Conservation (phyloP, 2,113 vertebrate species). For the Silurus glanis region DNA sequence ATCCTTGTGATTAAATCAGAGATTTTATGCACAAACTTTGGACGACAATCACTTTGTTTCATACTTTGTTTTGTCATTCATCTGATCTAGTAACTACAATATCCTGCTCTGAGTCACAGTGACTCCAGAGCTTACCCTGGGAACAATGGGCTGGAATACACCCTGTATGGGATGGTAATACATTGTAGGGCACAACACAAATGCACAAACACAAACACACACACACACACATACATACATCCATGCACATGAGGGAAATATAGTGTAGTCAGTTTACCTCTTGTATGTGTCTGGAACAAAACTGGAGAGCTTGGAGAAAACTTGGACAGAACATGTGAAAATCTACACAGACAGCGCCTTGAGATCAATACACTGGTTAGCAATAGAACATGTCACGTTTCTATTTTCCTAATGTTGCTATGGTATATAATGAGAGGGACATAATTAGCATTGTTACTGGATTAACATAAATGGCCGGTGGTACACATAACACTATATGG, state of each 20-base stretch:
- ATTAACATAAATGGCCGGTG: background rate
- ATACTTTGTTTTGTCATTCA: background rate
- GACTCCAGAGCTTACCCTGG: background rate
- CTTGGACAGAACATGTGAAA: background rate
- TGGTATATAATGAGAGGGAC: background rate
- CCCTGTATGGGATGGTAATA: background rate
- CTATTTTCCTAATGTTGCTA: background rate
- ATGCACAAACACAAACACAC: background rate
- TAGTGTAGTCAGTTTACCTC: background rate
- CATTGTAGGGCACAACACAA: background rate
- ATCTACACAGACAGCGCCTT: background rate
- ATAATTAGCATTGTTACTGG: background rate
- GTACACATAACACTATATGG: background rate
- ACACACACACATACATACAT: background rate
- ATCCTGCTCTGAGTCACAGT: background rate
- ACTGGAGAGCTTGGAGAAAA: background rate
- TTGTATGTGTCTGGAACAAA: background rate
- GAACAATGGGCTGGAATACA: background rate
- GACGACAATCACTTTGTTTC: background rate
- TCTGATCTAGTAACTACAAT: background rate
- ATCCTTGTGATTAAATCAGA: conserved; percentile 18
- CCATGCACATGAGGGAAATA: background rate
- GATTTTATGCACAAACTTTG: background rate
- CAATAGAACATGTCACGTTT: background rate
- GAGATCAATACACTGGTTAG: background rate